These are phyloP conservation scores for Paramuricea clavata DNA, from an alignment of 92 coral and sea anemone genomes.

Conservation along the genomic window DNA sequence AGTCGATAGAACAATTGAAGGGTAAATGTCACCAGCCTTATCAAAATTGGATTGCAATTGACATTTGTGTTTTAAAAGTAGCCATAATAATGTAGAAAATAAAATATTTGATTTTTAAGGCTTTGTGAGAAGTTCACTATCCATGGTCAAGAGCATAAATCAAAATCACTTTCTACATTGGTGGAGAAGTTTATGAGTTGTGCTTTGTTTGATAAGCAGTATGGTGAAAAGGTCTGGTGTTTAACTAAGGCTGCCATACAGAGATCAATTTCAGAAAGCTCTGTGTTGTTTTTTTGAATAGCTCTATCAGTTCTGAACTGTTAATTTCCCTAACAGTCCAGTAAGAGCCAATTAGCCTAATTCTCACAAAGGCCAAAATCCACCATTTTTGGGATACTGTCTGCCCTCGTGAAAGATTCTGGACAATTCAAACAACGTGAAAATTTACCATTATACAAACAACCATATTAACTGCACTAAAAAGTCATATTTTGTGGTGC, in stretches of 20 bases:
- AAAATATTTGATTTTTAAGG: conserved; percentile 45
- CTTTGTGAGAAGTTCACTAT: conserved; percentile 84
- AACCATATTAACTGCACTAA: too few relatives aligned
- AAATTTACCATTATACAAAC: too few relatives aligned
- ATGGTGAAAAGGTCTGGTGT: conserved; percentile 71
- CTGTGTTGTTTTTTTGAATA: background rate
- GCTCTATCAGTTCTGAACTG: background rate
- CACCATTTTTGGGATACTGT: too few relatives aligned
- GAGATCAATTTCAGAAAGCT: background rate
- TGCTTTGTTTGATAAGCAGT: conserved; percentile 66
- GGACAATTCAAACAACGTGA: too few relatives aligned
- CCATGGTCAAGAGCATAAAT: conserved; percentile 87
- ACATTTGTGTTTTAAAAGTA: too few relatives aligned
- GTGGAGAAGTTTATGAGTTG: conserved; percentile 74
- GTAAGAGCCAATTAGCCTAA: too few relatives aligned
- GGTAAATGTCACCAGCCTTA: conserved; percentile 50
- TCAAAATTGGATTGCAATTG: too few relatives aligned
- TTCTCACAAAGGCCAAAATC: too few relatives aligned
- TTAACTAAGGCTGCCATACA: background rate
- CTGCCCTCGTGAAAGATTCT: too few relatives aligned
- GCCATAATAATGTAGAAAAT: too few relatives aligned
- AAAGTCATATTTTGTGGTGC: too few relatives aligned
- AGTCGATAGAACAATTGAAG: conserved; percentile 75
- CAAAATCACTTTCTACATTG: conserved; percentile 74
- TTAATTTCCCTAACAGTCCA: too few relatives aligned